A percentile compares a stretch with the other conserved stretches of the same genome.
phyloP scores from a whole-genome alignment of 2,113 vertebrate genomes.

The Variabilichromis moorii region DNA sequence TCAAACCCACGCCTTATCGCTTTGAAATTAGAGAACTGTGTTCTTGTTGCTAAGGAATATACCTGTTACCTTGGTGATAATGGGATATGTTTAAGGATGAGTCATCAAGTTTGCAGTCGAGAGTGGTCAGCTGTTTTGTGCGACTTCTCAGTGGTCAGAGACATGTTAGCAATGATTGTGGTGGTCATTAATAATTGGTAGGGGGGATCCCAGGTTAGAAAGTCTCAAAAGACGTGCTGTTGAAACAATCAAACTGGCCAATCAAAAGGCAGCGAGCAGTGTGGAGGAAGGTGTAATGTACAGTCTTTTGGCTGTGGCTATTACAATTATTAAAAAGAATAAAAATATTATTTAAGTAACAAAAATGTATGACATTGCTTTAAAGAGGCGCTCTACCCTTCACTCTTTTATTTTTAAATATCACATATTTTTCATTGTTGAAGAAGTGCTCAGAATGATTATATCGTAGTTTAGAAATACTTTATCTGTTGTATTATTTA shows the following conservation, averaged over 20 bases:
- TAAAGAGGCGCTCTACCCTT: neutral
- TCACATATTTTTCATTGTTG: neutral
- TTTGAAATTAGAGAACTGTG: conserved; percentile 23
- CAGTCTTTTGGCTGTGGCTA: neutral
- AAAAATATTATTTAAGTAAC: neutral
- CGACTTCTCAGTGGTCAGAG: neutral
- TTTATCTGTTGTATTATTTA: neutral
- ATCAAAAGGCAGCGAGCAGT: neutral
- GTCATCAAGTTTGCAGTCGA: conserved; percentile 44
- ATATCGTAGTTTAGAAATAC: neutral
- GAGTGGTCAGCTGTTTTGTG: neutral
- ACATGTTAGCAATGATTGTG: neutral
- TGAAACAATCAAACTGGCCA: neutral
- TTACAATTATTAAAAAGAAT: neutral
- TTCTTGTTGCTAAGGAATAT: conserved; percentile 63
- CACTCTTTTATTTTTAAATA: neutral
- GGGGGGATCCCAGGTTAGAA: neutral
- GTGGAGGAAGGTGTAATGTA: neutral
- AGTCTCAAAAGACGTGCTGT: neutral
- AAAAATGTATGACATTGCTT: neutral
- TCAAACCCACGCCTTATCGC: conserved; percentile 35
- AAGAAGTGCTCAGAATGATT: neutral
- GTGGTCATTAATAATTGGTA: neutral
- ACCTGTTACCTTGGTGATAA: conserved; percentile 63
- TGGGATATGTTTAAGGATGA: conserved; percentile 38